Conservation (phyloP, 2,888 invertebrate genomes). For the Omphaloscelis lunosa region DNA sequence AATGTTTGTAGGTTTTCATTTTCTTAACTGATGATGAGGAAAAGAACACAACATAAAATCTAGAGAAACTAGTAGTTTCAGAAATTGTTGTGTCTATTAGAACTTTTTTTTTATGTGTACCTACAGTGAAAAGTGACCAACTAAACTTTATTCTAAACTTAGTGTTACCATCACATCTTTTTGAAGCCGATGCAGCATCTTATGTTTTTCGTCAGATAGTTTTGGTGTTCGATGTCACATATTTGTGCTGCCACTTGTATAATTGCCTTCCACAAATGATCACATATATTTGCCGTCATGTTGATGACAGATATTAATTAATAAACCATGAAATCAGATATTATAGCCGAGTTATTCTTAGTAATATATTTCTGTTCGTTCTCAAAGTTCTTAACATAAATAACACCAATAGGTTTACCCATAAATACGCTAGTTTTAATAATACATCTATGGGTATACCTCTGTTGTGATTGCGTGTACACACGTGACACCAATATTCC, state of each 20-base stretch:
- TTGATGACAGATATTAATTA: no score
- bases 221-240: no score
- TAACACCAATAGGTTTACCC: not conserved
- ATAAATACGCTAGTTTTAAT: no score
- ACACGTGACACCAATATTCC: constrained; percentile 49
- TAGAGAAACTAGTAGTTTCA: not conserved
- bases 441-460: no score
- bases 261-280: no score
- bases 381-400: not conserved
- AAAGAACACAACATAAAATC: not conserved
- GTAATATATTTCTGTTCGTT: not conserved
- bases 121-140: not conserved
- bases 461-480: constrained; percentile 16
- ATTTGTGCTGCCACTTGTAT: no score
- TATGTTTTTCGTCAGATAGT: no score
- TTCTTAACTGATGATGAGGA: not conserved
- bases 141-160: not conserved
- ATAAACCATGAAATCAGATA: no score
- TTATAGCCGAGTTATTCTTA: no score
- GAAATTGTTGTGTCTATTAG: not conserved
- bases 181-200: no score
- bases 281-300: no score
- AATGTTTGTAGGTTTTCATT: not conserved
- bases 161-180: no score
- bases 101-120: not conserved